A percentile compares a stretch with the other conserved stretches of the same genome.
Evolutionary conservation across 2,888 invertebrate genomes (phyloP).

Genomic region (Agriopis aurantiaria): DNA sequence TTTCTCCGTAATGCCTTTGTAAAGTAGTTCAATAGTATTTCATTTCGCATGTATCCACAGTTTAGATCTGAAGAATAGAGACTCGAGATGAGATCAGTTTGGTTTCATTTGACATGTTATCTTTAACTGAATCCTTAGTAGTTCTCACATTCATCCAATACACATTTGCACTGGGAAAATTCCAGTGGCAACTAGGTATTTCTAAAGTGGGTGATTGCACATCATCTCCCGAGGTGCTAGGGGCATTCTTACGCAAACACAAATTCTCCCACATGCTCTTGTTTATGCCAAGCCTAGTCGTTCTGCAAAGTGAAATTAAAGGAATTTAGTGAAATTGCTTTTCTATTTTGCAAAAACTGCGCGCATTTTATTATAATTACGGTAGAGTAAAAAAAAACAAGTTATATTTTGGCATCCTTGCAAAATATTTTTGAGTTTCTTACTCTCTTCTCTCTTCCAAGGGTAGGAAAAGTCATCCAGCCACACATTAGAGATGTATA

Average conservation of each 20-base stretch:
- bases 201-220: slow-evolving; percentile 36
- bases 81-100: slow-evolving; percentile 12
- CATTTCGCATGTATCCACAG: slow-evolving; percentile 26
- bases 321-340: background rate
- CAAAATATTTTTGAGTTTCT: background rate
- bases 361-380: background rate
- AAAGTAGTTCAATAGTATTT: slow-evolving; percentile 36
- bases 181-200: slow-evolving; percentile 33
- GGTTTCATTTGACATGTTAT: slow-evolving; percentile 28
- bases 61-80: slow-evolving; percentile 1
- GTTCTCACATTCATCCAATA: slow-evolving; percentile 31
- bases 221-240: slow-evolving; percentile 36
- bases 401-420: background rate
- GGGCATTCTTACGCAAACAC: slow-evolving; percentile 40
- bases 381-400: background rate
- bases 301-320: background rate
- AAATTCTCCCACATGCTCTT: slow-evolving; percentile 20
- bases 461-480: no score
- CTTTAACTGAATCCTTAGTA: slow-evolving; percentile 21
- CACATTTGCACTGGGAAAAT: slow-evolving; percentile 26
- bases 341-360: background rate
- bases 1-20: slow-evolving; percentile 38
- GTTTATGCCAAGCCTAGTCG: background rate
- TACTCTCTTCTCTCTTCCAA: background rate
- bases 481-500: no score